Base-by-base conservation (phyloP, 2,888 invertebrate genomes). In the Papilio gigon region DNA sequence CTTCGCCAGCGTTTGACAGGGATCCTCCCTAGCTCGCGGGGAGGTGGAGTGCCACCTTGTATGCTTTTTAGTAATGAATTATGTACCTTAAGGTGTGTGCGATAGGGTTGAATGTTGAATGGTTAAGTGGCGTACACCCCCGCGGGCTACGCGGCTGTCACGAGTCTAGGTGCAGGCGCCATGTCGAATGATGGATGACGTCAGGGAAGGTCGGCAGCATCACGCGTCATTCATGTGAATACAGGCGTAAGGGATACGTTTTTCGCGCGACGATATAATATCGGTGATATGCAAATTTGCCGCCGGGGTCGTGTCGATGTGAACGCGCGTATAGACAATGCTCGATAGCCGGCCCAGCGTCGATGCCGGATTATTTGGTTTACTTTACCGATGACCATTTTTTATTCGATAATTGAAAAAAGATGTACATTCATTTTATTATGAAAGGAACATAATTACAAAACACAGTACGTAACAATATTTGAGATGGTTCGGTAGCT, bases 201-300 rank as follows among this genome's bases (percentile, higher is more conserved):
- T 89, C 89, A 89, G 89, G 87, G 89, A 88, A 90, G 90, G 91
- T 89, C 90, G 89, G 87, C 89, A 89, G 90, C 90, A 91, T 90
- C 92, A 89, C 92, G 88, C 90, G 91, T 90, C 92, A 91, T 91
- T 92, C 92, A 88, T 91, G 92, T 92, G 92, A 91, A 91, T 89
- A 90, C 90, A 91, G 89, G 85, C 92, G 92, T 91, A 91, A 90
- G 90, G 92, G 90, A 92, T 91, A 92, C 91, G 92, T 90, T 92
- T 92, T 92, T 90, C 92, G 86, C 85, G 88, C 90, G 91, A 91
- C 90, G 91, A 87, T 91, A 91, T 92, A 90, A 92, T 92, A 91
- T 91, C 84, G 90, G 89, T 88, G 91, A 91, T 91, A 92, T 92
- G 91, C 91, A 91, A 91, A 92, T 91, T 90, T 81, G 80, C 78